phyloP scores from a whole-genome alignment of 2,888 invertebrate genomes.

The Xylocampa areola region DNA sequence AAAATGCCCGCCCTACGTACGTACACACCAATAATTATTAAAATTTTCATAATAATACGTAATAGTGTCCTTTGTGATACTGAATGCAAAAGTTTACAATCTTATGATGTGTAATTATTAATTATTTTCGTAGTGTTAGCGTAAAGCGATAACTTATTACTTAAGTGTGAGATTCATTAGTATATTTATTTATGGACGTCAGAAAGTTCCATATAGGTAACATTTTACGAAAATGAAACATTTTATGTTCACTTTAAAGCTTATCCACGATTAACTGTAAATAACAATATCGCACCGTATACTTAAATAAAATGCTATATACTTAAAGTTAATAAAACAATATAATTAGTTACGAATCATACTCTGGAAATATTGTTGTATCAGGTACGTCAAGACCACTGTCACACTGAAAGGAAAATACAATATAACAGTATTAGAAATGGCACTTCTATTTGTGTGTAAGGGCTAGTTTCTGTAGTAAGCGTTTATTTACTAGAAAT shows the following conservation, averaged over 20 bases:
- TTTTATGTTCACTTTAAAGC: constrained; percentile 45
- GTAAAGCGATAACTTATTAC: too few relatives aligned
- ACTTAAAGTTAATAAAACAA: constrained; percentile 11
- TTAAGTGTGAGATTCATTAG: too few relatives aligned
- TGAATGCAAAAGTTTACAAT: too few relatives aligned
- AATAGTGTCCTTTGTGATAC: too few relatives aligned
- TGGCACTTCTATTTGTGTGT: constrained; percentile 43
- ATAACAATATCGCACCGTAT: constrained; percentile 29
- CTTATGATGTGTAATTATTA: too few relatives aligned
- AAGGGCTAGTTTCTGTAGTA: constrained; percentile 7
- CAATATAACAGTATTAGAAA: constrained; percentile 58
- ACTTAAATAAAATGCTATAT: constrained; percentile 20
- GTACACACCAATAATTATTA: too few relatives aligned
- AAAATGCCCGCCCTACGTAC: too few relatives aligned
- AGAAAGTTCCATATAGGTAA: constrained; percentile 3
- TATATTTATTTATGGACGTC: too few relatives aligned
- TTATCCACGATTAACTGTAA: constrained; percentile 51
- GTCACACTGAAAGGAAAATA: constrained; percentile 83
- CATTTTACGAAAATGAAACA: constrained; percentile 34
- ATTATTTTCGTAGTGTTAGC: too few relatives aligned
- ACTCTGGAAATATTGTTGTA: constrained; percentile 80
- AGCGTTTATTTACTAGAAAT: not conserved
- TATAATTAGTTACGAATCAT: constrained; percentile 65
- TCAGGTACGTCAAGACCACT: constrained; percentile 84
- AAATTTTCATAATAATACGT: too few relatives aligned